phyloP scores from a whole-genome alignment of 2,113 vertebrate species.

The Regulus satrapa region DNA sequence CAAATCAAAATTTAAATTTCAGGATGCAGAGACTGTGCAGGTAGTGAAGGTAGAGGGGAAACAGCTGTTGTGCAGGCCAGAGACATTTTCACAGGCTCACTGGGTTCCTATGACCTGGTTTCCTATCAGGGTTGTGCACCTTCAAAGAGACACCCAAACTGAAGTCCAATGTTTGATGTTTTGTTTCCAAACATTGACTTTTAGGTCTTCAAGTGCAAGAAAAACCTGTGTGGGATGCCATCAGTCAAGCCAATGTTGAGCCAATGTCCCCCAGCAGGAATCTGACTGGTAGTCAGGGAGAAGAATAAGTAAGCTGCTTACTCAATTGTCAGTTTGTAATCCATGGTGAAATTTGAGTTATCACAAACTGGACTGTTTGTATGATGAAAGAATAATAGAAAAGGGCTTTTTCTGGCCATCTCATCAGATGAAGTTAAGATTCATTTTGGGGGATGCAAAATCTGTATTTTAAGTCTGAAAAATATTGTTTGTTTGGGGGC shows the following conservation, averaged over 20 bases:
- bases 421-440: not conserved
- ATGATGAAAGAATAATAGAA: not conserved
- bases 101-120: not conserved
- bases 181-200: not conserved
- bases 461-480: not conserved
- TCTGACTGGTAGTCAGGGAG: not conserved
- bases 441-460: not conserved
- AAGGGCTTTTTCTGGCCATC: not conserved
- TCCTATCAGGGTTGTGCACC: not conserved
- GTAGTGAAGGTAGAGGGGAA: not conserved
- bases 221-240: not conserved
- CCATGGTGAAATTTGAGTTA: not conserved
- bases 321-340: not conserved
- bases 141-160: not conserved
- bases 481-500: not conserved
- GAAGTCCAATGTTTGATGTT: no score
- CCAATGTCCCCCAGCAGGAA: not conserved
- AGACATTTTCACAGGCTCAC: not conserved
- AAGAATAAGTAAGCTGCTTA: not conserved
- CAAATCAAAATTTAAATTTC: not conserved
- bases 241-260: not conserved
- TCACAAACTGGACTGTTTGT: accelerated
- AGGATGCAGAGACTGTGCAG: not conserved
- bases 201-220: not conserved
- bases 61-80: not conserved